Percentiles rank a stretch among this genome's conserved stretches.
These are phyloP conservation scores for Forbesichthys agassizii DNA, from an alignment of 2,113 vertebrate species.

Conservation along the genomic window DNA sequence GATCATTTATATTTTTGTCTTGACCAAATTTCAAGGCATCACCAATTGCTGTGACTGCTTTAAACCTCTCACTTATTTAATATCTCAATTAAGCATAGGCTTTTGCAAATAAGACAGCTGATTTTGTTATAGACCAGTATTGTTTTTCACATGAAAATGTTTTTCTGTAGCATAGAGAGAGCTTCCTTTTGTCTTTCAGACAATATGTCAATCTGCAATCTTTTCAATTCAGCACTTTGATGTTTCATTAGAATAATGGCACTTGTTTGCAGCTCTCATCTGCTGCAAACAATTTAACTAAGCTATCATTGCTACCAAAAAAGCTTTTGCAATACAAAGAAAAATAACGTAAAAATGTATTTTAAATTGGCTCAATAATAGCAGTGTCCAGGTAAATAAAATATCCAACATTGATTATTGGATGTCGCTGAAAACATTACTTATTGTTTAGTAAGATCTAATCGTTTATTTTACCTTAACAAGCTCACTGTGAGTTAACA, in stretches of 20 bases:
- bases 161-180: conserved; percentile 25
- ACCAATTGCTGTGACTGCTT: conserved; percentile 25
- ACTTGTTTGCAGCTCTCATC: background rate
- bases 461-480: too few species aligned
- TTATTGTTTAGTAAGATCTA: too few species aligned
- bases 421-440: too few species aligned
- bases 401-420: too few species aligned
- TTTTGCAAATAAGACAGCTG: conserved; percentile 34
- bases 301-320: background rate
- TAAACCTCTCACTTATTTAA: conserved; percentile 40
- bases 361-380: too few species aligned
- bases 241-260: conserved; percentile 24
- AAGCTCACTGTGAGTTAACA: too few species aligned
- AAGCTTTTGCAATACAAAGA: background rate
- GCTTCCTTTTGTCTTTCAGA: conserved; percentile 14
- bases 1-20: conserved; percentile 43
- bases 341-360: too few species aligned
- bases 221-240: conserved; percentile 26
- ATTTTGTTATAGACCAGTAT: conserved; percentile 29
- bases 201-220: conserved; percentile 27
- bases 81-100: conserved; percentile 47
- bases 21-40: conserved; percentile 38
- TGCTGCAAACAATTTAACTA: conserved; percentile 12
- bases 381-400: too few species aligned
- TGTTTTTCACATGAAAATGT: conserved; percentile 22